These are phyloP conservation scores for Pardalotus punctatus DNA, from an alignment of 2,113 vertebrate species.

Conservation along the genomic window DNA sequence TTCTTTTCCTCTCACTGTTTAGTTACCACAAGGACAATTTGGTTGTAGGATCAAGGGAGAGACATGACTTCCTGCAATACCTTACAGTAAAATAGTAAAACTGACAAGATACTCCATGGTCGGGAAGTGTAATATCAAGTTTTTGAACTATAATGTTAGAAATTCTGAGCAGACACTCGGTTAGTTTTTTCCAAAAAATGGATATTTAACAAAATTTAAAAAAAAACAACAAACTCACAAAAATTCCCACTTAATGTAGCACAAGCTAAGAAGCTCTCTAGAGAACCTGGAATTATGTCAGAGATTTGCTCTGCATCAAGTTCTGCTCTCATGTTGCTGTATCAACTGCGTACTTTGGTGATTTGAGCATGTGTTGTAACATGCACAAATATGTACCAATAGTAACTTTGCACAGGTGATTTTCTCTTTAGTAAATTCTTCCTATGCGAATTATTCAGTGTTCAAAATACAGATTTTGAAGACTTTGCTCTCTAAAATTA, in stretches of 20 bases:
- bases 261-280: not conserved
- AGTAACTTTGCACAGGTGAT: not conserved
- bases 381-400: not conserved
- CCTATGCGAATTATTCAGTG: not conserved
- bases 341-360: not conserved
- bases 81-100: not conserved
- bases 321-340: not conserved
- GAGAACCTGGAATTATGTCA: not conserved
- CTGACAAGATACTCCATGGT: not conserved
- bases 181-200: not conserved
- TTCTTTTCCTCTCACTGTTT: not conserved
- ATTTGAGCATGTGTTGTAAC: not conserved
- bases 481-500: not conserved
- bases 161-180: not conserved
- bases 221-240: not conserved
- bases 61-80: not conserved
- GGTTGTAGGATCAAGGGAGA: not conserved
- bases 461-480: not conserved
- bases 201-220: not conserved
- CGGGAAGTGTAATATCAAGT: fast-evolving
- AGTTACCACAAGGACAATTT: not conserved
- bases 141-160: not conserved
- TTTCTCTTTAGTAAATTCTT: not conserved
- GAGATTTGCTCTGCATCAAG: not conserved
- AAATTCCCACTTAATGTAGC: not conserved